Evolutionary conservation across 1,140 invertebrate genomes (phyloP), one percentile per base, ranked within the genome.

Genomic region (Leptinotarsa undecemlineata): DNA sequence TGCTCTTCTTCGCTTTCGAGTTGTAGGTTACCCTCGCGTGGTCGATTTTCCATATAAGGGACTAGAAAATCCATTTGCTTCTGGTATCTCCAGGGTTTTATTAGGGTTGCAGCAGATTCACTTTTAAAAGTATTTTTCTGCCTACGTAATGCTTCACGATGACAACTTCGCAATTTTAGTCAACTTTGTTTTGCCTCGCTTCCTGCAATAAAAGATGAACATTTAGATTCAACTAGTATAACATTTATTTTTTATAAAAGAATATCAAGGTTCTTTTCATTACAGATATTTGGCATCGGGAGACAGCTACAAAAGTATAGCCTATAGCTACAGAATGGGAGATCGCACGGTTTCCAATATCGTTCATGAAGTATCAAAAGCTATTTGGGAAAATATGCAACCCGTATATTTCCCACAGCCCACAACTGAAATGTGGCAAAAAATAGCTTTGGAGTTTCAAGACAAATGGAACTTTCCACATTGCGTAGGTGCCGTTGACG

Each of bases 401-500:
- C 79, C 80, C 13, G 66, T 74, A 70, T 78, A 75, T 67, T 60
- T 79, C 69, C 77, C 77, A 47, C 3, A 72, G 61, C 75, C 70
- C 5, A 47, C 70, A 64, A 20, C 33, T 75, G 68, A 82, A 71
- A 69, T 73, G 33, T 84, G 80, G 79, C 63, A 74, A 75, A 33
- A 33, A 63, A 81, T 82, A 60, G 72, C 78, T 63, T 62, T 75
- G n/a, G 78, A 74, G 21, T 85, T 82, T 79, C 19, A 76, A 66
- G 60, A 57, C 47, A 72, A 74, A 72, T 85, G 80, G 80, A 71
- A 82, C 70, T 86, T 87, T 77, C 86, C 78, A 23, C 77, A 80
- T 61, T 80, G 79, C 81, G 48, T 86, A 69, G 84, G 84, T 11
- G 82, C 81, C 26, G 77, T 88, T n/a, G 86, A 87, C 77, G 85